A percentile compares a stretch with the other conserved stretches of the same genome.
These are phyloP conservation scores for Coendou prehensilis DNA, from an alignment of 2,797 vertebrate species.

Conservation along the genomic window DNA sequence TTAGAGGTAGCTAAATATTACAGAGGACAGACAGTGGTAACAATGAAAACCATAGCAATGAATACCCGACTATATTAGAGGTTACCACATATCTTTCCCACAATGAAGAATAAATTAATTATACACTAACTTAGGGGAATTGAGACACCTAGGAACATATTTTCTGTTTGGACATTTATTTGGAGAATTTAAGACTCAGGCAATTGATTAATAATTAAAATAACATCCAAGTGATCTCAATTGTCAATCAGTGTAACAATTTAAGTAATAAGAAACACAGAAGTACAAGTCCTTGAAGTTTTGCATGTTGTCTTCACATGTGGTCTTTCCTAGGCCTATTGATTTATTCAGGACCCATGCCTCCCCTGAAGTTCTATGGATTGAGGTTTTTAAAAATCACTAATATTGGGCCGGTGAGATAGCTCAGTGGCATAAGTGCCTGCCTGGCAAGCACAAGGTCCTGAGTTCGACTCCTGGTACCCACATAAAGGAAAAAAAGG, in stretches of 20 bases:
- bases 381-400: neutral
- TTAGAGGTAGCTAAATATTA: neutral
- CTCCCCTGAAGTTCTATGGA: neutral
- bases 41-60: neutral
- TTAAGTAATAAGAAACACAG: neutral
- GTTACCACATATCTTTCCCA: neutral
- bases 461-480: no score
- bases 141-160: neutral
- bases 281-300: neutral
- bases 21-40: neutral
- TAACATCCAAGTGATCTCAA: neutral
- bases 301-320: neutral
- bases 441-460: no score
- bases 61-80: neutral
- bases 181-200: neutral
- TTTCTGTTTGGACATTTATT: neutral
- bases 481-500: no score
- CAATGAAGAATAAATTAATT: slow-evolving; percentile 25
- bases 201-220: neutral
- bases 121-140: neutral
- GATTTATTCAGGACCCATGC: neutral
- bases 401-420: neutral
- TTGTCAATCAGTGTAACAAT: neutral
- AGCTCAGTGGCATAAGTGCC: no score
- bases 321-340: neutral